These are phyloP conservation scores for Heliangelus exortis DNA, from an alignment of 2,797 vertebrate genomes.

Conservation along the genomic window DNA sequence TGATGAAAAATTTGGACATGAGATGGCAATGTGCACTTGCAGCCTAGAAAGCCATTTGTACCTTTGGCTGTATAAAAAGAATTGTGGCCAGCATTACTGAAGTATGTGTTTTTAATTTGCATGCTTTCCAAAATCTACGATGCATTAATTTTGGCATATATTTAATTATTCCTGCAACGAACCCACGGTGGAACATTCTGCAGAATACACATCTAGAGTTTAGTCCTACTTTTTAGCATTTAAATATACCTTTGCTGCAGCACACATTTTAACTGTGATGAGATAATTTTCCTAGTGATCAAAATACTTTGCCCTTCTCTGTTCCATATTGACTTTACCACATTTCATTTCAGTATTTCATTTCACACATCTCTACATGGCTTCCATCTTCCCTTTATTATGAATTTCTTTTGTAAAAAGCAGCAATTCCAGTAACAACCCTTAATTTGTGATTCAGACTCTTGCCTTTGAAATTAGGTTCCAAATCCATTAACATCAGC, in stretches of 20 bases:
- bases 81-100: background rate
- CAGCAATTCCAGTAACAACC: constrained; percentile 33
- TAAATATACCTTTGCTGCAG: background rate
- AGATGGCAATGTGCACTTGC: background rate
- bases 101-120: background rate
- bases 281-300: background rate
- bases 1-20: background rate
- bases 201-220: background rate
- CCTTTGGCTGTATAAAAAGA: background rate
- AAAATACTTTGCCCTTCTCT: background rate
- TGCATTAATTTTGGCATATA: background rate
- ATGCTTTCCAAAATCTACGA: background rate
- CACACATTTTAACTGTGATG: background rate
- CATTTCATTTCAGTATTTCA: constrained; percentile 4
- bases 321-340: background rate
- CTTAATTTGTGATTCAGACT: constrained; percentile 39
- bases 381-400: background rate
- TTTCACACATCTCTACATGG: constrained; percentile 18
- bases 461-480: constrained; percentile 32
- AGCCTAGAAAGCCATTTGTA: background rate
- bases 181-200: background rate
- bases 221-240: background rate
- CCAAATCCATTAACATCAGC: constrained; percentile 32
- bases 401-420: background rate
- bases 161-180: background rate